A percentile compares a stretch with the other conserved stretches of the same genome.
These are phyloP conservation scores for Colinus virginianus DNA, from an alignment of 2,113 vertebrate species.

Conservation along the genomic window DNA sequence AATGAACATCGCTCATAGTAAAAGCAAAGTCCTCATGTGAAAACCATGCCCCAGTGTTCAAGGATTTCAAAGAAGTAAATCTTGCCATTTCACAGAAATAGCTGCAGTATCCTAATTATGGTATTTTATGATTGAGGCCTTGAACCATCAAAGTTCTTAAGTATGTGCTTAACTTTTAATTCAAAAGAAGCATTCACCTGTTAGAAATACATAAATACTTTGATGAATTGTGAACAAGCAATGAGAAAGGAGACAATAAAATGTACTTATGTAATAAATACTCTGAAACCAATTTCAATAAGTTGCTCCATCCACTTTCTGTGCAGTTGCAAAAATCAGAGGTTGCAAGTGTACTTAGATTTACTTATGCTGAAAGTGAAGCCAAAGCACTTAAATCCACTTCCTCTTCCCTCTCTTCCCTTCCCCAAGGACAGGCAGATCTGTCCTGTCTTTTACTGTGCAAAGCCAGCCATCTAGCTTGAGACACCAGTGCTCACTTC, in stretches of 20 bases:
- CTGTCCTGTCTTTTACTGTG: neutral
- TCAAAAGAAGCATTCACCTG: neutral
- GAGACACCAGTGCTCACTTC: neutral
- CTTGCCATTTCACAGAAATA: neutral
- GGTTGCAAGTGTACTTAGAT: neutral
- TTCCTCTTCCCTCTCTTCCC: neutral
- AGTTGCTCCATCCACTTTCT: neutral
- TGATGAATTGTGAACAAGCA: neutral
- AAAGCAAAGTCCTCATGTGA: neutral
- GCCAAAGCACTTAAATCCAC: neutral
- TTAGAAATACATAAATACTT: neutral
- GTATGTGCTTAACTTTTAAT: neutral
- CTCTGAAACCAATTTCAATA: neutral
- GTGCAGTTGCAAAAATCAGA: neutral
- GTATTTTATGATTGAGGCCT: neutral
- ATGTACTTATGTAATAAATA: neutral
- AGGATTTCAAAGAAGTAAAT: neutral
- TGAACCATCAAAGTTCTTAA: conserved; percentile 2
- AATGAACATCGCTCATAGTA: neutral
- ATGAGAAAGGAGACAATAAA: neutral
- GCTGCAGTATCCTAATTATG: neutral
- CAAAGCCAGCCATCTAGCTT: too few species aligned
- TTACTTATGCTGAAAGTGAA: neutral
- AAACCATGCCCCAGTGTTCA: neutral
- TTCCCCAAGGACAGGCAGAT: neutral